These are phyloP conservation scores for Catagonus wagneri DNA, from an alignment of 2,113 vertebrate species.

Conservation along the genomic window DNA sequence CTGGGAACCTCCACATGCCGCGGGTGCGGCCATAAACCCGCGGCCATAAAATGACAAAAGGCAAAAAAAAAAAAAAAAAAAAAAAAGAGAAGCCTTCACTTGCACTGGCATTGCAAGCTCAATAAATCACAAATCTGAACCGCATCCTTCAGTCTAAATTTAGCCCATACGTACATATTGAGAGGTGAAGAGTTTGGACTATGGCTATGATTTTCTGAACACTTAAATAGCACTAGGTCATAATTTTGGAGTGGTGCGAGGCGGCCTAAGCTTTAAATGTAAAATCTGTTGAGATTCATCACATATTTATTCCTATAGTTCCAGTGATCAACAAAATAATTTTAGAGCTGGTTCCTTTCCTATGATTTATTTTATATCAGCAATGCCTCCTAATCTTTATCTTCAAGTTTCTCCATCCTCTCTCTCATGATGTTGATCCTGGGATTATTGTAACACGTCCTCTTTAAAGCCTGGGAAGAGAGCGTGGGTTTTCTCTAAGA, in stretches of 20 bases:
- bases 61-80: too few species aligned
- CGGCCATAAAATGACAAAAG: too few species aligned
- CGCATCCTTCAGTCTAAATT: conserved; percentile 30
- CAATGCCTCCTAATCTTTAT: background rate
- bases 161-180: conserved; percentile 21
- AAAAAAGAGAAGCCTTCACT: background rate
- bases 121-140: background rate
- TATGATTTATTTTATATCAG: background rate
- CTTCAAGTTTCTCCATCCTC: background rate
- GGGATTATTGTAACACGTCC: background rate
- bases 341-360: conserved; percentile 23
- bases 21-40: too few species aligned
- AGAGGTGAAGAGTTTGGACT: background rate
- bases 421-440: background rate
- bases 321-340: background rate
- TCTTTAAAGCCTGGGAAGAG: background rate
- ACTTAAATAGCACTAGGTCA: background rate
- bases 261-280: background rate
- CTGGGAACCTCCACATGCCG: too few species aligned
- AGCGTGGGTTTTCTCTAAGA: conserved; percentile 11
- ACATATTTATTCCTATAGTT: background rate
- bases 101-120: background rate
- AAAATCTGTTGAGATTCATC: background rate
- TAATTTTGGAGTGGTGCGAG: conserved; percentile 28
- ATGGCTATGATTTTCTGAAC: background rate